Percentiles rank a stretch among this genome's conserved stretches.
These are phyloP conservation scores for Ctenochaetus hawaiiensis DNA, from an alignment of 2,797 vertebrate species.

Conservation along the genomic window DNA sequence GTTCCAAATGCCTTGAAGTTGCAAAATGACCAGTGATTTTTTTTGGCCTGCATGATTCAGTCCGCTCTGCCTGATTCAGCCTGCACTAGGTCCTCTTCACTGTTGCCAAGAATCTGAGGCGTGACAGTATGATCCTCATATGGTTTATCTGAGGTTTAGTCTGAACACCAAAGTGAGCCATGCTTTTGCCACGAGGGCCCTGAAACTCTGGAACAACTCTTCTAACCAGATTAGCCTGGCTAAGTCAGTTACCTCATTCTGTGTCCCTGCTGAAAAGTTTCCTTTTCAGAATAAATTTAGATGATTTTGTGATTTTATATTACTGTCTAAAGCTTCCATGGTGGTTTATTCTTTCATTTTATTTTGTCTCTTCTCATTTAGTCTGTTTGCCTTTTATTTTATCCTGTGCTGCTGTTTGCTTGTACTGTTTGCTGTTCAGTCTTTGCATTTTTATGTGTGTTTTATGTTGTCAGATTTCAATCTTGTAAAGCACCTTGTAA, in stretches of 20 bases:
- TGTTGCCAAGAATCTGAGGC: background rate
- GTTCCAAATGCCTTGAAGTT: background rate
- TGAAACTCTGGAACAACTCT: slow-evolving; percentile 17
- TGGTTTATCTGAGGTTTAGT: slow-evolving; percentile 6
- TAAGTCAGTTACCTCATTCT: background rate
- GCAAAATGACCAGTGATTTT: background rate
- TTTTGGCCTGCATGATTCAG: background rate
- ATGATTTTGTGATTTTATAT: slow-evolving; percentile 19
- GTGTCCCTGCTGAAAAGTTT: slow-evolving; percentile 4
- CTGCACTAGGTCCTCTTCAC: background rate
- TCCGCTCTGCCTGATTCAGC: background rate
- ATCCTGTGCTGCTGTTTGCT: background rate
- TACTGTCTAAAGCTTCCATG: slow-evolving; percentile 8
- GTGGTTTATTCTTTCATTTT: slow-evolving; percentile 14
- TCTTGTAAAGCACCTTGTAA: slow-evolving; percentile 35
- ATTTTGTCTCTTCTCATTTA: slow-evolving; percentile 9
- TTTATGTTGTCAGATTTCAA: slow-evolving; percentile 22
- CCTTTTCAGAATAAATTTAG: slow-evolving; percentile 13
- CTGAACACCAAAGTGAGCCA: background rate
- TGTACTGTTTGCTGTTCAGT: background rate
- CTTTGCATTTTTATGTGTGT: slow-evolving; percentile 23
- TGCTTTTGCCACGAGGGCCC: background rate
- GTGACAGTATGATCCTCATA: slow-evolving; percentile 2
- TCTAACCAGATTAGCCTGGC: slow-evolving; percentile 6
- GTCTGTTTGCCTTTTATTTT: background rate